These are phyloP conservation scores for Propithecus coquereli DNA, from an alignment of 2,113 vertebrate genomes.

Conservation along the genomic window DNA sequence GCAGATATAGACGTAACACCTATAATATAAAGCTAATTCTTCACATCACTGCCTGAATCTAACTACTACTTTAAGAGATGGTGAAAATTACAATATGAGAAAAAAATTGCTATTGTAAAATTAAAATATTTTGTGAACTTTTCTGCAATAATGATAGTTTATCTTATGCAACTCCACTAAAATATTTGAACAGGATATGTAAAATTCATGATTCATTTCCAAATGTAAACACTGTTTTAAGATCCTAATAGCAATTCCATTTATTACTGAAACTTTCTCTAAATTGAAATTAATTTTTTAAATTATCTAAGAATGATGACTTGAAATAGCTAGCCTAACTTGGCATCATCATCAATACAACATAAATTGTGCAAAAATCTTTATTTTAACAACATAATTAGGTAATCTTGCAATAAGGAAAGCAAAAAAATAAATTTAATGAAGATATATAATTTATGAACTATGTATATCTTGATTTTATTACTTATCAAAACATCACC, in stretches of 20 bases:
- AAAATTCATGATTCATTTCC: background rate
- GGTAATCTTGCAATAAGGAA: background rate
- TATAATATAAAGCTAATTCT: background rate
- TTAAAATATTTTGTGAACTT: background rate
- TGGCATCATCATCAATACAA: background rate
- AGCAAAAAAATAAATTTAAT: constrained; percentile 14
- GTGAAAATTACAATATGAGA: background rate
- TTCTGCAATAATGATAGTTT: background rate
- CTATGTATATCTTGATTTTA: background rate
- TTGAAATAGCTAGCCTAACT: background rate
- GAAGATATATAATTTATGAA: background rate
- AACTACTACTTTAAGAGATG: background rate
- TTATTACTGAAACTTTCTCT: constrained; percentile 15
- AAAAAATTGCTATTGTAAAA: background rate
- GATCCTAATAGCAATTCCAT: constrained; percentile 12
- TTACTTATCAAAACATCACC: background rate
- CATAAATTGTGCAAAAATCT: constrained; percentile 20
- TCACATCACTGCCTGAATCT: background rate
- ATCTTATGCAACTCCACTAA: background rate
- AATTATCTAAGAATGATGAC: constrained; percentile 6
- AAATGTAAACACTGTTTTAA: constrained; percentile 30
- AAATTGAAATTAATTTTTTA: constrained; percentile 32
- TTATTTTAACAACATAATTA: constrained; percentile 33
- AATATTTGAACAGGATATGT: background rate
- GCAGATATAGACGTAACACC: background rate